Percentiles rank a stretch among this genome's conserved stretches.
phyloP scores from a whole-genome alignment of 2,113 vertebrate genomes.

The Pipra filicauda region DNA sequence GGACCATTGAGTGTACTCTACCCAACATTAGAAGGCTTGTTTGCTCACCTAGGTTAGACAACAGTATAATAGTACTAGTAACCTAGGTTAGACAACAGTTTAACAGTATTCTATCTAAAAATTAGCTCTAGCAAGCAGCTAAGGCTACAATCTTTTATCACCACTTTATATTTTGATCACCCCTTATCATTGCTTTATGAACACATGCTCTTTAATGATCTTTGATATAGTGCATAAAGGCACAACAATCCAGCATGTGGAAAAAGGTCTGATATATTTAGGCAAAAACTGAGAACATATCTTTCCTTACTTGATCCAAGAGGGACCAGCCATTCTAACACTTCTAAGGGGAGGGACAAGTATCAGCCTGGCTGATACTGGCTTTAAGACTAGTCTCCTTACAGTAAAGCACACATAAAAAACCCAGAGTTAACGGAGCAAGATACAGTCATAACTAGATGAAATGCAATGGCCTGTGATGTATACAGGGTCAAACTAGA shows the following conservation, averaged over 20 bases:
- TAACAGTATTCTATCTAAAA: too few species aligned
- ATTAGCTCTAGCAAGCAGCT: too few species aligned
- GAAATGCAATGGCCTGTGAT: not conserved
- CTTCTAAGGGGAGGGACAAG: not conserved
- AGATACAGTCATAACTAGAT: not conserved
- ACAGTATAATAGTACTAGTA: too few species aligned
- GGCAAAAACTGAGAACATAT: not conserved
- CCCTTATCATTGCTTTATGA: too few species aligned
- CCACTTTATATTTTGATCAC: too few species aligned
- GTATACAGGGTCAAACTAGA: not conserved
- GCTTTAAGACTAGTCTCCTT: not conserved
- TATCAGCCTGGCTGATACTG: too few species aligned
- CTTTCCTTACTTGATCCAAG: not conserved
- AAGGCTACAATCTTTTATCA: too few species aligned
- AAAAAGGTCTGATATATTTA: not conserved
- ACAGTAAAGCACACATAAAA: not conserved
- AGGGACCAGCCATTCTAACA: rapidly evolving
- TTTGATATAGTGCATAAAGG: not conserved
- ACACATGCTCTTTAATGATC: not conserved
- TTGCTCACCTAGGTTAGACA: not conserved
- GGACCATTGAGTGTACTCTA: not conserved
- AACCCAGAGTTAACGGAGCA: not conserved
- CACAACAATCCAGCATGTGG: not conserved
- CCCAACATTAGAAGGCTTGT: not conserved
- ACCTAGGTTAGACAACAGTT: not conserved